A percentile compares a stretch with the other conserved stretches of the same genome.
These are phyloP conservation scores for Caenorhabditis zanzibari DNA, from an alignment of 2,888 invertebrate species.

Conservation along the genomic window DNA sequence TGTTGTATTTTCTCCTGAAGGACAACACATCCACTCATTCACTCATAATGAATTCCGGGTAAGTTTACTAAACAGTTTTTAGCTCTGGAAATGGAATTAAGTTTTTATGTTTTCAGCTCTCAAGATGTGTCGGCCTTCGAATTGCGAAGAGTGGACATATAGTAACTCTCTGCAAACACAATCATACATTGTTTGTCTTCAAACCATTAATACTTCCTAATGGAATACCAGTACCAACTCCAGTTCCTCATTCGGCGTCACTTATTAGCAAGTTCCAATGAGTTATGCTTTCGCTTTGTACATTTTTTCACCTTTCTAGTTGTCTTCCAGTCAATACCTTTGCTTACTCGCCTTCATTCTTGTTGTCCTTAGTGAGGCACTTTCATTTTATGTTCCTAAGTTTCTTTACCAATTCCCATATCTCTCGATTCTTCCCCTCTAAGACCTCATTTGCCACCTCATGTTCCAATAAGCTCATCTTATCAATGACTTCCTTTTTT, in stretches of 20 bases:
- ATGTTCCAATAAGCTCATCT: neutral
- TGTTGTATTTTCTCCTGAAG: slow-evolving; percentile 77
- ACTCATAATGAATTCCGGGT: slow-evolving; percentile 79
- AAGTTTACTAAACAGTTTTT: slow-evolving; percentile 2
- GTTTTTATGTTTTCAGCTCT: slow-evolving; percentile 71
- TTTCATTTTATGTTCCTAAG: slow-evolving; percentile 26
- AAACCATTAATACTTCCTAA: slow-evolving; percentile 67
- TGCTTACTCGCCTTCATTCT: slow-evolving; percentile 41
- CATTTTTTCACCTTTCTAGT: slow-evolving; percentile 32
- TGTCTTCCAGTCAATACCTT: slow-evolving; percentile 10
- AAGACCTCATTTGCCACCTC: slow-evolving; percentile 27
- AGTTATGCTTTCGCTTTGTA: slow-evolving; percentile 26
- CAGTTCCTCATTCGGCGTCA: slow-evolving; percentile 45
- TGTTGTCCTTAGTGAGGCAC: slow-evolving; percentile 36
- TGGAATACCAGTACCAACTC: slow-evolving; percentile 58
- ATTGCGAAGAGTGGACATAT: slow-evolving; percentile 77
- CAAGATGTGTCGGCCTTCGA: slow-evolving; percentile 80
- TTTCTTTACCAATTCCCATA: slow-evolving; percentile 30
- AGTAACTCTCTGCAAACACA: slow-evolving; percentile 80
- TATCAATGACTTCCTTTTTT: slow-evolving; percentile 15
- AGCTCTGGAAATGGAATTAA: too few species aligned
- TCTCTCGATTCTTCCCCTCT: slow-evolving; percentile 32
- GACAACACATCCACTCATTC: slow-evolving; percentile 76
- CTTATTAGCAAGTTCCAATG: slow-evolving; percentile 51
- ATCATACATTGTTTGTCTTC: slow-evolving; percentile 80